Evolutionary conservation across 2,888 invertebrate species (phyloP).

Genomic region (Rhagonycha lutea): DNA sequence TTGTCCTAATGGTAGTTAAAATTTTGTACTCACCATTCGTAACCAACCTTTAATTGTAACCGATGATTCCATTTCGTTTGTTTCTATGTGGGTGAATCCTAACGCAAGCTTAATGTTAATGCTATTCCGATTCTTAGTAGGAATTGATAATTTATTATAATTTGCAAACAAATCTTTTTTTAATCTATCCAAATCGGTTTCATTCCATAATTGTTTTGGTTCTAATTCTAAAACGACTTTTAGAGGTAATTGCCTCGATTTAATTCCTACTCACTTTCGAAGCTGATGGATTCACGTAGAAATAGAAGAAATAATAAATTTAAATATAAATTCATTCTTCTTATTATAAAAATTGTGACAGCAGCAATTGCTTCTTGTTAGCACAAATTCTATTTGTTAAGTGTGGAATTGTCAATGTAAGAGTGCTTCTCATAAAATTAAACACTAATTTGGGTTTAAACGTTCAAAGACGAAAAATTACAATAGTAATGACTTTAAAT

Average conservation of each 20-base stretch:
- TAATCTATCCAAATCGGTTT: constrained; percentile 61
- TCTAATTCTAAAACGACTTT: constrained; percentile 38
- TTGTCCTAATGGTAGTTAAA: neutral
- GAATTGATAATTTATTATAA: constrained; percentile 61
- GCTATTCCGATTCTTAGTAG: constrained; percentile 57
- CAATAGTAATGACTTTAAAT: neutral
- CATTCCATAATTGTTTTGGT: constrained; percentile 58
- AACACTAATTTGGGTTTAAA: neutral
- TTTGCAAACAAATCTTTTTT: constrained; percentile 61
- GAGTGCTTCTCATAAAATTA: neutral
- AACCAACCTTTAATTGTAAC: constrained; percentile 65
- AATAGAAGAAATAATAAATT: neutral
- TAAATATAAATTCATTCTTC: neutral
- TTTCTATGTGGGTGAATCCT: constrained; percentile 65
- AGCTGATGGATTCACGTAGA: neutral
- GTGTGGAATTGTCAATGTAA: neutral
- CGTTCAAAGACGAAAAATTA: neutral
- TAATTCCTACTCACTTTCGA: neutral
- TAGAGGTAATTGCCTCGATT: neutral
- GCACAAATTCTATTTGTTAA: neutral
- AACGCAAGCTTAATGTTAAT: constrained; percentile 61
- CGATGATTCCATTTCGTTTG: constrained; percentile 66
- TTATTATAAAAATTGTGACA: neutral
- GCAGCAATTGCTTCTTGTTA: neutral
- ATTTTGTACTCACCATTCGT: constrained; percentile 60